Percentiles rank a stretch among this genome's conserved stretches.
Conservation (phyloP, 2,888 invertebrate species). For the Cephus pulcher region DNA sequence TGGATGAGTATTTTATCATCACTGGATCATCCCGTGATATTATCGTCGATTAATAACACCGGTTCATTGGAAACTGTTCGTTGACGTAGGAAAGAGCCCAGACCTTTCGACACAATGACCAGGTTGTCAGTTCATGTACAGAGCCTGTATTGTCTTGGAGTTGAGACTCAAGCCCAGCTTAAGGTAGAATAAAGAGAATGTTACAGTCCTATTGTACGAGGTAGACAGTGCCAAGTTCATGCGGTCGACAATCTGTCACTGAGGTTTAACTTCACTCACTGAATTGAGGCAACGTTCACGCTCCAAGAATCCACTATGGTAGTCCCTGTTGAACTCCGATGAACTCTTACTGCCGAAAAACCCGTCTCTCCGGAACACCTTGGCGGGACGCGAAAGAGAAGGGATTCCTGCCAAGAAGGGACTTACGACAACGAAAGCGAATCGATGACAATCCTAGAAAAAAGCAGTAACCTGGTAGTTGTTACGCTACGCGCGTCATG, state of each 20-base stretch:
- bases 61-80: not conserved
- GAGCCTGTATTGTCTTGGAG: not conserved
- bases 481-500: not conserved
- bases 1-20: not conserved
- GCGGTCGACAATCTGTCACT: not conserved
- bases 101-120: not conserved
- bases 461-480: not conserved
- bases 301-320: not conserved
- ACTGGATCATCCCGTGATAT: not conserved
- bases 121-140: not conserved
- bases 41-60: not conserved
- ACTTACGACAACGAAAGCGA: not conserved
- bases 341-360: conserved; percentile 3
- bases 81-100: not conserved
- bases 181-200: not conserved
- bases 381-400: not conserved
- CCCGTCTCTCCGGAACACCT: not conserved
- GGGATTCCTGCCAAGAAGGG: not conserved
- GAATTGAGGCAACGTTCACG: not conserved
- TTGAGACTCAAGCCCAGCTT: not conserved
- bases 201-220: not conserved
- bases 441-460: not conserved
- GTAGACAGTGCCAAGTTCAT: conserved; percentile 3
- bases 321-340: not conserved
- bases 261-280: not conserved